Conservation (phyloP, 2,113 vertebrate species). For the Chaenogobius annularis region DNA sequence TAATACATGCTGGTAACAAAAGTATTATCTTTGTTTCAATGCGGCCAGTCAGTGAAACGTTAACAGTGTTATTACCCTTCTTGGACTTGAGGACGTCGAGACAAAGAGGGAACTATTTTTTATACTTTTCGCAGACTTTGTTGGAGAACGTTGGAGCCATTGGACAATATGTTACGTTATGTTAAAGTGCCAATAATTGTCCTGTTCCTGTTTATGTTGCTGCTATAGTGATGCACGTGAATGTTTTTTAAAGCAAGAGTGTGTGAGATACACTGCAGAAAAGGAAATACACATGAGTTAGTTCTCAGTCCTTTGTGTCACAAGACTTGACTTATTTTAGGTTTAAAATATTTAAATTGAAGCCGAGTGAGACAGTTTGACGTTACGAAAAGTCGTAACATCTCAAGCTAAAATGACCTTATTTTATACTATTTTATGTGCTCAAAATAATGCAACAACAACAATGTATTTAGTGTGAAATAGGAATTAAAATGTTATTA, state of each 20-base stretch:
- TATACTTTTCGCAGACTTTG: conserved; percentile 2
- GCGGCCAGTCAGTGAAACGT: neutral
- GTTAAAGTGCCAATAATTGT: neutral
- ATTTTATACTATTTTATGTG: too few species aligned
- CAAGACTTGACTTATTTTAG: too few species aligned
- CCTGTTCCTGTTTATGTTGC: conserved; percentile 9
- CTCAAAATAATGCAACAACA: too few species aligned
- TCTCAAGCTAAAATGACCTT: too few species aligned
- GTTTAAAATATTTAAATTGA: too few species aligned
- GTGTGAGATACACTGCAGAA: neutral
- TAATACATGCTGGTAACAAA: neutral
- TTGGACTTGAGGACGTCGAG: neutral
- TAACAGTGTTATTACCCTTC: neutral
- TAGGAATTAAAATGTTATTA: too few species aligned
- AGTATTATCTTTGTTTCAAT: neutral
- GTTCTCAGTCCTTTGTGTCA: too few species aligned
- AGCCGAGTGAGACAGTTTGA: too few species aligned
- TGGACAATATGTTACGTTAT: neutral
- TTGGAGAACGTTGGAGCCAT: conserved; percentile 18
- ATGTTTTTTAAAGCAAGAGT: conserved; percentile 5
- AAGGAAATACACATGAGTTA: neutral
- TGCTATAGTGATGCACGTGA: conserved; percentile 18
- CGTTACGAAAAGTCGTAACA: too few species aligned
- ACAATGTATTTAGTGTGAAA: too few species aligned
- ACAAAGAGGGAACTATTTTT: neutral